These are phyloP conservation scores for Cyanoramphus novaezelandiae DNA, from an alignment of 2,113 vertebrate species.

Conservation along the genomic window DNA sequence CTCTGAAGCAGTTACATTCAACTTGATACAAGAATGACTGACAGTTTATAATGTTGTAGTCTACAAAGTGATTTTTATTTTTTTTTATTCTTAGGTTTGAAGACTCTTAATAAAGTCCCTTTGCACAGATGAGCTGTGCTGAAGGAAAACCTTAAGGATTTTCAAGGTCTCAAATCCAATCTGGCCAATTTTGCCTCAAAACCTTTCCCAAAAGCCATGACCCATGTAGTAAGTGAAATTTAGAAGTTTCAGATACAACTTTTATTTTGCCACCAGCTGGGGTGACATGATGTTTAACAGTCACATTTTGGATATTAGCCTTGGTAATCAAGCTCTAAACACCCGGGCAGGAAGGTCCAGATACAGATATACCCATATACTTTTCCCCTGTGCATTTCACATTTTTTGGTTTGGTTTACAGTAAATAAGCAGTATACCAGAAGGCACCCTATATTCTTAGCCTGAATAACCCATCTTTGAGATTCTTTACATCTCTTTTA, in stretches of 20 bases:
- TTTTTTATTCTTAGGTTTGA: not conserved
- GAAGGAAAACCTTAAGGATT: not conserved
- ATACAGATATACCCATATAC: rapidly evolving
- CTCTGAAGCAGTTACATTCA: not conserved
- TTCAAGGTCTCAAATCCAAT: not conserved
- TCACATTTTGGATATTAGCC: not conserved
- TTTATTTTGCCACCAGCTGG: not conserved
- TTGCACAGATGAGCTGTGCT: not conserved
- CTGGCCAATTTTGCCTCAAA: not conserved
- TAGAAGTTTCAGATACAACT: not conserved
- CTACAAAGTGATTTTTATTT: not conserved
- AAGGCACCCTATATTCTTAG: not conserved
- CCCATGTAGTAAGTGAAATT: not conserved
- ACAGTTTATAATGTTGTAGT: not conserved
- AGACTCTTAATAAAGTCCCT: not conserved
- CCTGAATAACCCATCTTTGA: not conserved
- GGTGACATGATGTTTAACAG: not conserved
- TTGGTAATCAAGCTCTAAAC: not conserved
- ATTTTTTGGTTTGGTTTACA: not conserved
- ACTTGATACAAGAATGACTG: not conserved
- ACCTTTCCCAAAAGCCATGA: not conserved
- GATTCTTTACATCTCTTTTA: not conserved
- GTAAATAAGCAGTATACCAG: not conserved
- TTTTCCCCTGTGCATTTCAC: not conserved
- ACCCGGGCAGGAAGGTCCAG: not conserved